Conservation (phyloP, 2,888 invertebrate species). For the Chaetogeoica ovagalla region DNA sequence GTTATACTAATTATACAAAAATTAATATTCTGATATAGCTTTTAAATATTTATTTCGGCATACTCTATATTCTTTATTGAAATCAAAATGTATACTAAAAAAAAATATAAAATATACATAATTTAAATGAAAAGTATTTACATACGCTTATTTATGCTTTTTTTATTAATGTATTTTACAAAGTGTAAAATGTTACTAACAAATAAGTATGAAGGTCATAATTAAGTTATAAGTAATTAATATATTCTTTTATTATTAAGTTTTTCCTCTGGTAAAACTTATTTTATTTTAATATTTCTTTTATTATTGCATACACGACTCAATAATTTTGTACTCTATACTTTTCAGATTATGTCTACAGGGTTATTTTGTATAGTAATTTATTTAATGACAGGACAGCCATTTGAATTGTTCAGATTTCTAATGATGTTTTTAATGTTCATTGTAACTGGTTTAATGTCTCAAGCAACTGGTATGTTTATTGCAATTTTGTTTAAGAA, state of each 20-base stretch:
- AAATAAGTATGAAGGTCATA: no score
- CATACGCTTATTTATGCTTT: no score
- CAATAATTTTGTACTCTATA: conserved; percentile 42
- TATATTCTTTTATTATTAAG: no score
- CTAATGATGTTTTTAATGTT: conserved; percentile 66
- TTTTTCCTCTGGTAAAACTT: no score
- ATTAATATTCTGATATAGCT: not conserved
- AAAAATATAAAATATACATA: not conserved
- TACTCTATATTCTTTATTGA: not conserved
- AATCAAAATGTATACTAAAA: not conserved
- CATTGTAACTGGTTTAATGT: conserved; percentile 41
- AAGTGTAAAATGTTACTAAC: no score
- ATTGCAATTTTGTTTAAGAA: conserved; percentile 49
- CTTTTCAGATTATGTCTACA: conserved; percentile 78
- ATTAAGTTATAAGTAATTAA: no score
- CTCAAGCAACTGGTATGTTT: conserved; percentile 53
- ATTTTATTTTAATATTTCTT: no score
- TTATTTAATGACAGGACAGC: conserved; percentile 94
- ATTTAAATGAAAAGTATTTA: no score
- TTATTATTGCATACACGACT: no score
- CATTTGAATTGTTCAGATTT: conserved; percentile 82
- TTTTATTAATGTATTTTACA: no score
- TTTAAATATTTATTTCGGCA: not conserved
- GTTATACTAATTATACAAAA: not conserved
- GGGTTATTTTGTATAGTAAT: conserved; percentile 86